phyloP scores from a whole-genome alignment of 2,113 vertebrate species.

The Rhinolophus ferrumequinum region DNA sequence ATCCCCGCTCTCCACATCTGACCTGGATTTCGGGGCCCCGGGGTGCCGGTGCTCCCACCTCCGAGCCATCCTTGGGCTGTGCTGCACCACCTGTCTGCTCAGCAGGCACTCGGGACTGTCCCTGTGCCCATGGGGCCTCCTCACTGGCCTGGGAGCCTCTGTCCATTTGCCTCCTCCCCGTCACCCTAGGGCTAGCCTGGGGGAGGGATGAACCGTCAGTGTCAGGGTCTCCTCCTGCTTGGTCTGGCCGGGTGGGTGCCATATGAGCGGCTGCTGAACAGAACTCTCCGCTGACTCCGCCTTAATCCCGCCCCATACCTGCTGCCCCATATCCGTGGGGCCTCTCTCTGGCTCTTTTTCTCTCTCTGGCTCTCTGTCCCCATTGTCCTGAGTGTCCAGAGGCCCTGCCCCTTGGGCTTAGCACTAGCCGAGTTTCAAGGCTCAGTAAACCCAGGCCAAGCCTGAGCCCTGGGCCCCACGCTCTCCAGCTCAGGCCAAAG shows the following conservation, averaged over 20 bases:
- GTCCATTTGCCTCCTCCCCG: accelerated
- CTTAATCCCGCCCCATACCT: accelerated
- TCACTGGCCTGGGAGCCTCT: background rate
- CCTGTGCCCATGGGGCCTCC: background rate
- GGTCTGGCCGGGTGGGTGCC: accelerated
- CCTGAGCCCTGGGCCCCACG: background rate
- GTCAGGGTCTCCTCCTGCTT: background rate
- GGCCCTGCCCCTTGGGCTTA: background rate
- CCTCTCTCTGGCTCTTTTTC: background rate
- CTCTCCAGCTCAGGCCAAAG: background rate
- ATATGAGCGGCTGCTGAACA: background rate
- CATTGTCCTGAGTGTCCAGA: background rate
- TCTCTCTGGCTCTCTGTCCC: background rate
- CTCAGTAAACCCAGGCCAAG: background rate
- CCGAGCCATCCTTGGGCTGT: background rate
- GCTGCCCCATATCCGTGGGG: background rate
- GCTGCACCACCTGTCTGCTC: background rate
- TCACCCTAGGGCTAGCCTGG: background rate
- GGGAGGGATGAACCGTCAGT: too few species aligned
- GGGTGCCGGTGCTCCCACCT: background rate
- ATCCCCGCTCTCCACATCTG: background rate
- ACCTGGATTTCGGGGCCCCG: background rate
- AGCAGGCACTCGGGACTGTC: too few species aligned
- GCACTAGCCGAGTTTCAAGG: background rate
- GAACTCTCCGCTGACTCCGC: background rate